Percentiles rank a stretch among this genome's conserved stretches.
These are phyloP conservation scores for Orius laevigatus DNA, from an alignment of 1,140 invertebrate genomes.

Conservation along the genomic window DNA sequence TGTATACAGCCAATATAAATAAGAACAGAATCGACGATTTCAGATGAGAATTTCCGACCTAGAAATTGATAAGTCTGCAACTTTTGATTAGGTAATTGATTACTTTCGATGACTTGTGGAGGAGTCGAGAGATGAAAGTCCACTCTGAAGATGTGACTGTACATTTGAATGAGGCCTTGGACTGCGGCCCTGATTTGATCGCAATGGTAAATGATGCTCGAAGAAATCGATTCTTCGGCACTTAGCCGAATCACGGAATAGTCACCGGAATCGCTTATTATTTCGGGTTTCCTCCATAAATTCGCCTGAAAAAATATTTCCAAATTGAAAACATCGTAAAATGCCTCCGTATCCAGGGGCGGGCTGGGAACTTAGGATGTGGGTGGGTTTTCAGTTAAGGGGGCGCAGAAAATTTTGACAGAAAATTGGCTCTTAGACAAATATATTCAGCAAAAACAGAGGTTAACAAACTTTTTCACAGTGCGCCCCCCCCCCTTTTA, in stretches of 20 bases:
- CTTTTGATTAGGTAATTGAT: conserved; percentile 4
- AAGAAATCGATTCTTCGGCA: conserved; percentile 25
- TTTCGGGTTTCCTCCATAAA: conserved; percentile 25
- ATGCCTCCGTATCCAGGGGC: no score
- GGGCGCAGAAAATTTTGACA: no score
- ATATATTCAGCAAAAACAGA: no score
- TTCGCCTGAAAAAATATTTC: conserved; percentile 26
- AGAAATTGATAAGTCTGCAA: conserved; percentile 19
- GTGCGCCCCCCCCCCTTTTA: no score
- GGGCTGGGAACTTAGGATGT: no score
- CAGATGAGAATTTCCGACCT: conserved; percentile 48
- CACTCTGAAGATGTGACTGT: conserved; percentile 68
- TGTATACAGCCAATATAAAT: conserved; percentile 73
- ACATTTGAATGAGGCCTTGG: conserved; percentile 59
- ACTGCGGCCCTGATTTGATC: conserved; percentile 54
- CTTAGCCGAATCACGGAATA: conserved; percentile 41
- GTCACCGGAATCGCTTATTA: conserved; percentile 35
- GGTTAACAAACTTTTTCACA: no score
- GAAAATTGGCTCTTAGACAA: no score
- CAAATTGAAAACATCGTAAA: conserved; percentile 1
- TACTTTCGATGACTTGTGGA: not conserved
- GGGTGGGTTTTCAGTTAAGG: no score
- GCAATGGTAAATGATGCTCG: conserved; percentile 40
- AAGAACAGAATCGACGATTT: conserved; percentile 60
- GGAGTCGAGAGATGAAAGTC: conserved; percentile 46